Percentiles rank a stretch among this genome's conserved stretches.
phyloP scores from a whole-genome alignment of 2,797 vertebrate species.

The Siniperca obscura region DNA sequence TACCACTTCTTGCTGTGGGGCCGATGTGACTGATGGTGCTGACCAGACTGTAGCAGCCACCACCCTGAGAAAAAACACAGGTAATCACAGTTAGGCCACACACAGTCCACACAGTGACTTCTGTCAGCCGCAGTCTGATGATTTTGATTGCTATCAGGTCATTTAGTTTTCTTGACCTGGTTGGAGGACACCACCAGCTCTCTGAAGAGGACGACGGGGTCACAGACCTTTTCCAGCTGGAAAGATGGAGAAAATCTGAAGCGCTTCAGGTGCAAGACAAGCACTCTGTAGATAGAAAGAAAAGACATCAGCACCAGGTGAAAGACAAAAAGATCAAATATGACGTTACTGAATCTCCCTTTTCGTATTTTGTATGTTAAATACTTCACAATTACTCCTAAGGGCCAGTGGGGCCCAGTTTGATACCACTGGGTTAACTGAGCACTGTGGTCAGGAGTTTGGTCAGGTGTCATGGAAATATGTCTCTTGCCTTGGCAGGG shows the following conservation, averaged over 20 bases:
- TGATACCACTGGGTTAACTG: background rate
- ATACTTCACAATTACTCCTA: background rate
- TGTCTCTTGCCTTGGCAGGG: slow-evolving; percentile 32
- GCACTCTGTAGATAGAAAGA: slow-evolving; percentile 26
- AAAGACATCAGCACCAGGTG: background rate
- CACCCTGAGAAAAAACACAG: slow-evolving; percentile 1
- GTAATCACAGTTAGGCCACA: background rate
- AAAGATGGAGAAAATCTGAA: background rate
- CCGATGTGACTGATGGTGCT: slow-evolving; percentile 7
- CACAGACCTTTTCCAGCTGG: background rate
- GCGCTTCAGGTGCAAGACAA: slow-evolving; percentile 38
- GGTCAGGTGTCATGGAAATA: background rate
- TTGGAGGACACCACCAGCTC: slow-evolving; percentile 14
- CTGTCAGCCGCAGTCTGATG: background rate
- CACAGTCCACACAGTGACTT: background rate
- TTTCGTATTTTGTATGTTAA: background rate
- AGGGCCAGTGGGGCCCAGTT: background rate
- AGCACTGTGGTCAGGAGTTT: background rate
- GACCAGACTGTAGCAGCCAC: background rate
- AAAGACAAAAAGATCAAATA: background rate
- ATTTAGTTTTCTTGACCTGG: background rate
- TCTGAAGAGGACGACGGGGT: background rate
- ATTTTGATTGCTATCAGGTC: background rate
- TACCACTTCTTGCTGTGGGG: background rate
- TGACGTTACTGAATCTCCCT: background rate